Conservation (phyloP, 2,797 vertebrate genomes). For the Neopelma chrysocephalum region DNA sequence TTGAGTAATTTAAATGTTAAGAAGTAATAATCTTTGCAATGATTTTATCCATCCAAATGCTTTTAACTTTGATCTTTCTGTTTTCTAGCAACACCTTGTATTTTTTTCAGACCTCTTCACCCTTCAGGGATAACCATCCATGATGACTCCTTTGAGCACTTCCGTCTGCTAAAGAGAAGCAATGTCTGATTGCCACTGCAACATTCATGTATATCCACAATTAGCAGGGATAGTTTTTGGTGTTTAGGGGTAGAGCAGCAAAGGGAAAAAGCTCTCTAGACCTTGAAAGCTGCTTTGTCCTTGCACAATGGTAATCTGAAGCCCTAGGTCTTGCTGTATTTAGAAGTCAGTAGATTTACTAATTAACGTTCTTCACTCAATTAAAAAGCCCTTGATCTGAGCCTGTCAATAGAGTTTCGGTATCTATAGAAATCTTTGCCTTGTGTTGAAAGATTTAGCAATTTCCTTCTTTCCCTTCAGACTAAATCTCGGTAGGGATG, state of each 20-base stretch:
- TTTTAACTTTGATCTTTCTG: slow-evolving; percentile 64
- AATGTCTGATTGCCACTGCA: background rate
- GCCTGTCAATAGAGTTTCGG: background rate
- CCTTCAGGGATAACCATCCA: background rate
- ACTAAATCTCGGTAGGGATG: background rate
- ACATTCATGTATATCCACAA: background rate
- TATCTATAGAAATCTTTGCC: slow-evolving; percentile 42
- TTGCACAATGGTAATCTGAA: background rate
- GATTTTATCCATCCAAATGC: slow-evolving; percentile 31
- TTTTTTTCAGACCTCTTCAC: slow-evolving; percentile 6
- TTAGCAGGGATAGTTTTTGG: background rate
- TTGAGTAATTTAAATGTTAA: slow-evolving; percentile 57
- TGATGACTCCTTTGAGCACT: background rate
- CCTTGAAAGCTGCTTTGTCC: slow-evolving; percentile 42
- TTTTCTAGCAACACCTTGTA: slow-evolving; percentile 40
- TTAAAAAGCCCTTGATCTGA: slow-evolving; percentile 58
- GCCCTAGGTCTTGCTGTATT: slow-evolving; percentile 12
- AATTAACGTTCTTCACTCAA: slow-evolving; percentile 44
- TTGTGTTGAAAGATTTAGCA: background rate
- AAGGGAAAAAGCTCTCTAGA: slow-evolving; percentile 3
- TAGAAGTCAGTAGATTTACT: slow-evolving; percentile 56
- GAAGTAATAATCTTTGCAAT: slow-evolving; percentile 46
- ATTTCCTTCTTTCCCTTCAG: background rate
- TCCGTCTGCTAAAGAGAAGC: background rate
- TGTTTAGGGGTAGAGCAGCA: background rate